Base-by-base conservation (phyloP, 2,113 vertebrate genomes). In the Myotis brandtii region DNA sequence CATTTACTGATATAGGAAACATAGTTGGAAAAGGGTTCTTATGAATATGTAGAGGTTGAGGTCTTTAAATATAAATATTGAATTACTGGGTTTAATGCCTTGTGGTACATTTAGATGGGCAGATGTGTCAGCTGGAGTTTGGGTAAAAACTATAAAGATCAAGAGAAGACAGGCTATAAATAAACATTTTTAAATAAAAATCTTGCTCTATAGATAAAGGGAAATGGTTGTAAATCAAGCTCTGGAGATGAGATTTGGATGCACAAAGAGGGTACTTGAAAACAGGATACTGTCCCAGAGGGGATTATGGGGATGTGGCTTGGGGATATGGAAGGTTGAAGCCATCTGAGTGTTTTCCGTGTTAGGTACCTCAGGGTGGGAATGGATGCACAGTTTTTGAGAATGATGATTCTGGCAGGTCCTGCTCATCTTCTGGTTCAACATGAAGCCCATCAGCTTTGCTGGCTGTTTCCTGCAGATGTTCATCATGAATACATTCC, bases 401-500 rank as follows among this genome's bases (percentile, higher is more conserved):
- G 16, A 92, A 64, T 76, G 67, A 83, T 89, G 20, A 54, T 94
- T 96, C 52, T 82, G 59, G 20, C 92, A 97, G 97, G 96, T 97
- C 59, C 94, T 97, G 73, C n/a, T 97, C 46, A 97, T 97, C 95
- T 97, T 98, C 77, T 96, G 93, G 97, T 95, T 97, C 64, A 67
- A 97, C 89, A 90, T 96, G 94, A 97, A 96, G 48, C 46, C 43
- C 40, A 95, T 97, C 67, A 96, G 93, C 75, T 96, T 97, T 85
- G 17, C 21, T 21, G 86, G 94, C 4, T 98, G 97, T 89, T 96
- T 98, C 69, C 91, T 97, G 37, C 97, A 97, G 84, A 96, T 98
- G 94, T 98, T 98, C 64, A 46, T 96, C 79, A 96, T 98, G 96
- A 97, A 98, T 27, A 94, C 95, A n/a, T 97, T 97, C 34, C 89